Base-by-base conservation (phyloP, 2,797 vertebrate genomes). In the Spheniscus humboldti region DNA sequence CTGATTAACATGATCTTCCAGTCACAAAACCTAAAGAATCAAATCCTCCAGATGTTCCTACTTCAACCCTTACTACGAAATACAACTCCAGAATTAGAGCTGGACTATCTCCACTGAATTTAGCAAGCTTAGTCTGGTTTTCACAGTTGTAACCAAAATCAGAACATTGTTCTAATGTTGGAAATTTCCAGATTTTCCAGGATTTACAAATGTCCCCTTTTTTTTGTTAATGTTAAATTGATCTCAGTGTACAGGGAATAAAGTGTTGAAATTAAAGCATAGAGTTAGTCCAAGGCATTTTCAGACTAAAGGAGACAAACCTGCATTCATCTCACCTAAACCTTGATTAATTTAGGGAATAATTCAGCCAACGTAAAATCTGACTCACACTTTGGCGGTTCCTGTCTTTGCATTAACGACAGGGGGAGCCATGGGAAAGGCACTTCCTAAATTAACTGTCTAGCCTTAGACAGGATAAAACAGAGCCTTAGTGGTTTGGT, bases 391-490 rank as follows among this genome's bases (percentile, higher is more conserved):
- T 67, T 57, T 18, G 45, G 39, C 86, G 33, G 39, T 74, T 71
- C 68, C 60, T 87, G 45, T 77, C 59, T 84, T 85, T 86, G 60
- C 85, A 55, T 92, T 92, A 94, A 86, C 19, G 0, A 94, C 81
- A 95, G 60, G 37, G 60, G 87, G 81, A 96, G 86, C 81, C 74
- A 83, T 6, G 37, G 75, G 31, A 92, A 95, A 87, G 37, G 22
- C 92, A 90, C 68, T 94, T 94, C 60, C 64, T 74, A 92, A 86
- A 90, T 89, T 67, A 95, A 68, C 53, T 68, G 64, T 71, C 64
- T 81, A 41, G 72, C 33, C 56, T 94, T 88, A 68, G 86, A 88
- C 31, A 86, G 87, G 56, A 77, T 91, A 83, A 96, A 97, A 86
- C 78, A 88, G 89, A 94, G 45, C 25, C 72, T 94, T 86, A 45